Conservation (phyloP, 2,888 invertebrate species). For the Scaptodrosophila latifasciaeformis region DNA sequence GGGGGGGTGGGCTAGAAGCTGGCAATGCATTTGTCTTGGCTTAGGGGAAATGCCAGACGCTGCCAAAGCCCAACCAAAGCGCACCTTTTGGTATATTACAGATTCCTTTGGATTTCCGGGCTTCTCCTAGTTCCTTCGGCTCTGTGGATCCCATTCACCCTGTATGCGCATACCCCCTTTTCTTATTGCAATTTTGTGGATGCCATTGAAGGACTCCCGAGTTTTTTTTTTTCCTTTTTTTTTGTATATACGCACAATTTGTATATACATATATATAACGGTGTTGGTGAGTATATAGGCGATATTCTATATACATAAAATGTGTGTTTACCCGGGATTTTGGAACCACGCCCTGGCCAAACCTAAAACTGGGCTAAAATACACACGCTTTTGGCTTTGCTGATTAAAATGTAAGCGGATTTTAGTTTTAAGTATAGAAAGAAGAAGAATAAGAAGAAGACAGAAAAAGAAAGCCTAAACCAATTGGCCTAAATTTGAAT, state of each 20-base stretch:
- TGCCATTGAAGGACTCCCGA: no score
- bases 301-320: slow-evolving; percentile 19
- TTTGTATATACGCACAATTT: slow-evolving; percentile 20
- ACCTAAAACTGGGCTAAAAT: slow-evolving; percentile 55
- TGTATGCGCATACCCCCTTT: slow-evolving; percentile 53
- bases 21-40: slow-evolving; percentile 35
- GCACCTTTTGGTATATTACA: background rate
- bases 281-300: slow-evolving; percentile 1
- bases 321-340: slow-evolving; percentile 60
- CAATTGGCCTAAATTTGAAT: no score
- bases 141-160: background rate
- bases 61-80: no score
- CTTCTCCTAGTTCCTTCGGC: background rate
- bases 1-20: background rate
- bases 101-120: background rate
- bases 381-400: background rate
- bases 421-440: no score
- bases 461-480: no score
- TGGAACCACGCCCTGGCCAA: slow-evolving; percentile 65
- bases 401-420: no score
- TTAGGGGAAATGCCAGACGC: no score
- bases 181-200: slow-evolving; percentile 53
- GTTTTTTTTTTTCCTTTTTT: slow-evolving; percentile 26
- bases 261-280: slow-evolving; percentile 6
- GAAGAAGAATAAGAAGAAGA: no score